These are phyloP conservation scores for Nipponacmea schrenckii DNA, from an alignment of 2,888 invertebrate genomes.

Conservation along the genomic window DNA sequence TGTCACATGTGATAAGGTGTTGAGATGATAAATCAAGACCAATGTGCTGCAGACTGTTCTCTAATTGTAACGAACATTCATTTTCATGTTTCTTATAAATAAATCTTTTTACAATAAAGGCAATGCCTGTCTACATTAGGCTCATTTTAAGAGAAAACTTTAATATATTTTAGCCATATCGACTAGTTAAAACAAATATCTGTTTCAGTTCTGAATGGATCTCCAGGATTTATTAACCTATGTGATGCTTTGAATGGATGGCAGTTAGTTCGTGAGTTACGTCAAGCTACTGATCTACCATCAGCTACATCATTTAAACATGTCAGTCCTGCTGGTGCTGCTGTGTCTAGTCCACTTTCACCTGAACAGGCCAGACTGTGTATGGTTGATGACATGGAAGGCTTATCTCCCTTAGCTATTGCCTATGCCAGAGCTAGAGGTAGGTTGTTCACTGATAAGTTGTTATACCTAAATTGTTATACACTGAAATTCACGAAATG, in stretches of 20 bases:
- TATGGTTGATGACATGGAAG: slow-evolving; percentile 78
- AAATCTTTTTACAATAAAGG: too few relatives aligned
- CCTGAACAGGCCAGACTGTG: slow-evolving; percentile 85
- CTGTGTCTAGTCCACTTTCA: slow-evolving; percentile 85
- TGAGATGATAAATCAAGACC: background rate
- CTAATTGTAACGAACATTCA: too few relatives aligned
- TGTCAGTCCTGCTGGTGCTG: slow-evolving; percentile 95
- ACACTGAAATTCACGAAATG: background rate
- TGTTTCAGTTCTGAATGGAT: slow-evolving; percentile 83
- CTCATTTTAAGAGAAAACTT: too few relatives aligned
- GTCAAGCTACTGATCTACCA: slow-evolving; percentile 81
- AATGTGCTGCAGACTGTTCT: too few relatives aligned
- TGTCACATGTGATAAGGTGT: background rate
- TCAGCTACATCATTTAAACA: slow-evolving; percentile 97
- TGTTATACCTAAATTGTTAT: background rate
- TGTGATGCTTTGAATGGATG: slow-evolving; percentile 97
- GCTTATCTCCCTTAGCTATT: slow-evolving; percentile 83
- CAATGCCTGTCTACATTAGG: too few relatives aligned
- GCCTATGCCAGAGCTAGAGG: slow-evolving; percentile 95
- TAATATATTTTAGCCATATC: too few relatives aligned
- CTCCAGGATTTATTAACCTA: slow-evolving; percentile 96
- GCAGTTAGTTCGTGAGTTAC: slow-evolving; percentile 92
- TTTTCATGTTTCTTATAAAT: too few relatives aligned
- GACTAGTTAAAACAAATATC: too few relatives aligned
- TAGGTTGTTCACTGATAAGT: slow-evolving; percentile 32